Conservation (phyloP, 1,140 invertebrate species). For the Pseudomyrmex pallidus region DNA sequence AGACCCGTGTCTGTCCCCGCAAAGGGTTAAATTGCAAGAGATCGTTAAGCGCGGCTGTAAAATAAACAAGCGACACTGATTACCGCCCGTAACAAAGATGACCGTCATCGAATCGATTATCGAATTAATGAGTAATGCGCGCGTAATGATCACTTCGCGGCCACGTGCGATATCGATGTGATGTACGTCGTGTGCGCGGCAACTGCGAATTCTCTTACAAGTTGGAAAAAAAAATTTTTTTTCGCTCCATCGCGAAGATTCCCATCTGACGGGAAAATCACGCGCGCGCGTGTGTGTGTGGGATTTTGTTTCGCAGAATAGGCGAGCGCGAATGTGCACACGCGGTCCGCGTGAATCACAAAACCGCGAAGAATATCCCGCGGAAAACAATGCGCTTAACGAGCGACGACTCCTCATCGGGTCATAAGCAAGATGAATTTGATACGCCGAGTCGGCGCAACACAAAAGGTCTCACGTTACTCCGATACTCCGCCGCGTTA, state of each 20-base stretch:
- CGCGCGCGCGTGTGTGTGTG: background rate
- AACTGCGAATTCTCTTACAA: background rate
- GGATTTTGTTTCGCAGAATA: slow-evolving; percentile 62
- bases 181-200: too few species aligned
- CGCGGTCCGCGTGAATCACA: slow-evolving; percentile 62
- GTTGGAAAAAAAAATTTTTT: background rate
- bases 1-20: too few species aligned
- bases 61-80: background rate
- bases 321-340: slow-evolving; percentile 51
- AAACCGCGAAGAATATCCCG: slow-evolving; percentile 49
- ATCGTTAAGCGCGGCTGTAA: background rate
- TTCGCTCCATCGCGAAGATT: slow-evolving; percentile 1
- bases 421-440: slow-evolving; percentile 57
- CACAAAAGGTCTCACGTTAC: slow-evolving; percentile 65
- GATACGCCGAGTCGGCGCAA: slow-evolving; percentile 17
- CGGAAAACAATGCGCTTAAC: slow-evolving; percentile 63
- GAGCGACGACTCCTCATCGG: slow-evolving; percentile 52
- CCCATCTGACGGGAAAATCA: slow-evolving; percentile 44
- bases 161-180: too few species aligned
- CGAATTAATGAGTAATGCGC: slow-evolving; percentile 8
- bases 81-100: background rate
- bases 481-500: slow-evolving; percentile 36
- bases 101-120: background rate
- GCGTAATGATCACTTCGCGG: background rate
- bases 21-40: too few species aligned